Percentiles rank a stretch among this genome's conserved stretches.
Conservation (phyloP, 2,797 vertebrate genomes). For the Galaxias olidus region DNA sequence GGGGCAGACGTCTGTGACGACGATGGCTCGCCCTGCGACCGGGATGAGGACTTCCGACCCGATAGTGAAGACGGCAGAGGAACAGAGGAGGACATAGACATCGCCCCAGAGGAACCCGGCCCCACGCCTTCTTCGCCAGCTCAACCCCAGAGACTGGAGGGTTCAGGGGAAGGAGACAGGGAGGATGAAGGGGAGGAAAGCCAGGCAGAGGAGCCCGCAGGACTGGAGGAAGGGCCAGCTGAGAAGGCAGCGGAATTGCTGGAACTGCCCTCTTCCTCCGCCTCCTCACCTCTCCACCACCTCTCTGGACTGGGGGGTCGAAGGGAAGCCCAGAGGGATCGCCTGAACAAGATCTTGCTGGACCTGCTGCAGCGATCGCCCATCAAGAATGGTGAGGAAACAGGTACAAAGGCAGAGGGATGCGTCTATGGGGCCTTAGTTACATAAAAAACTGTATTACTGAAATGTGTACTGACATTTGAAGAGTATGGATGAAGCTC, state of each 20-base stretch:
- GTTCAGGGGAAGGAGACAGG: constrained; percentile 66
- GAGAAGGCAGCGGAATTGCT: constrained; percentile 74
- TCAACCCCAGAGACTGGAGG: constrained; percentile 73
- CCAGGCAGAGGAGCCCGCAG: constrained; percentile 54
- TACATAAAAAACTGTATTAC: too few species aligned
- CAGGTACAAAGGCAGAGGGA: constrained; percentile 59
- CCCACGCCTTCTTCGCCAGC: constrained; percentile 31
- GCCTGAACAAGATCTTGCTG: constrained; percentile 94
- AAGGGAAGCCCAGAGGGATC: constrained; percentile 85
- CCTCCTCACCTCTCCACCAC: constrained; percentile 69
- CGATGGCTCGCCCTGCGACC: constrained; percentile 78
- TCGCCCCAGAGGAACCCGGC: constrained; percentile 45
- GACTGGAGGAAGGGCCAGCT: constrained; percentile 66
- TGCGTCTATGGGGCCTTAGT: constrained; percentile 29
- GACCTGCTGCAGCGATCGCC: constrained; percentile 90
- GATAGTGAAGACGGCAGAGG: constrained; percentile 66
- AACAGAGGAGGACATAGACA: constrained; percentile 55
- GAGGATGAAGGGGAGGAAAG: constrained; percentile 64
- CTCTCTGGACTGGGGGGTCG: constrained; percentile 72
- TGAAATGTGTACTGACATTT: too few species aligned
- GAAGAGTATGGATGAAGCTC: too few species aligned
- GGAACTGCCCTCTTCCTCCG: constrained; percentile 63
- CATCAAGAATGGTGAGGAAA: constrained; percentile 91
- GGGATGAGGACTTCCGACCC: constrained; percentile 61
- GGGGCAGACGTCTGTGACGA: constrained; percentile 78